These are phyloP conservation scores for Poecilus cupreus DNA, from an alignment of 2,888 invertebrate genomes.

Conservation along the genomic window DNA sequence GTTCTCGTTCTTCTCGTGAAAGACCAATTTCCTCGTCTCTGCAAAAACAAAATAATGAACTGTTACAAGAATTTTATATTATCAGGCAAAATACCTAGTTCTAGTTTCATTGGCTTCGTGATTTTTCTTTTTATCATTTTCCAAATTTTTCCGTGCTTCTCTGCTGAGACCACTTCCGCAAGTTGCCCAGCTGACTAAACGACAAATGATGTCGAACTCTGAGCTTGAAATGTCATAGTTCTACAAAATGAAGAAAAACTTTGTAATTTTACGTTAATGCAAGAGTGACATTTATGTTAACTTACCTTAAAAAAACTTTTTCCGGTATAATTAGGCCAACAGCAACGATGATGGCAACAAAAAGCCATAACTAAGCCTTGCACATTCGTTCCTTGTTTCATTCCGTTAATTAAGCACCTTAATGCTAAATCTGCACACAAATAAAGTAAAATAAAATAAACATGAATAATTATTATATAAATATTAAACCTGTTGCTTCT, in stretches of 20 bases:
- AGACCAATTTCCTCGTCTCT: constrained; percentile 69
- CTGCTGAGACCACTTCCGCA: constrained; percentile 83
- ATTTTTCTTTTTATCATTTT: constrained; percentile 33
- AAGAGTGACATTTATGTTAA: constrained; percentile 63
- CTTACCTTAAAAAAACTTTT: constrained; percentile 76
- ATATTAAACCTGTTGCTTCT: constrained; percentile 82
- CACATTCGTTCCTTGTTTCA: constrained; percentile 70
- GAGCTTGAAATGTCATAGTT: constrained; percentile 75
- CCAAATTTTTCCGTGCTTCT: constrained; percentile 67
- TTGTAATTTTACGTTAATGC: no score
- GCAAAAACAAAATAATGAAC: constrained; percentile 40
- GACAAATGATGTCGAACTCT: constrained; percentile 85
- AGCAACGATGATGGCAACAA: constrained; percentile 93
- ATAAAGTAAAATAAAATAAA: constrained; percentile 54
- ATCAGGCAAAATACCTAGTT: constrained; percentile 21
- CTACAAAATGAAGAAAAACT: constrained; percentile 68
- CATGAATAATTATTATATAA: background rate
- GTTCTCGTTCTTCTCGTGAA: constrained; percentile 74
- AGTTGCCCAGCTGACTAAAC: constrained; percentile 93
- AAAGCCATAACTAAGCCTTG: constrained; percentile 84
- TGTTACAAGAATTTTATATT: background rate
- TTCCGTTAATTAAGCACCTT: constrained; percentile 77
- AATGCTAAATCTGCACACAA: constrained; percentile 80
- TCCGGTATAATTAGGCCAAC: constrained; percentile 82
- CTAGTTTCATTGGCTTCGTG: background rate